phyloP scores from a whole-genome alignment of 2,113 vertebrate genomes.

The Ammospiza caudacuta region DNA sequence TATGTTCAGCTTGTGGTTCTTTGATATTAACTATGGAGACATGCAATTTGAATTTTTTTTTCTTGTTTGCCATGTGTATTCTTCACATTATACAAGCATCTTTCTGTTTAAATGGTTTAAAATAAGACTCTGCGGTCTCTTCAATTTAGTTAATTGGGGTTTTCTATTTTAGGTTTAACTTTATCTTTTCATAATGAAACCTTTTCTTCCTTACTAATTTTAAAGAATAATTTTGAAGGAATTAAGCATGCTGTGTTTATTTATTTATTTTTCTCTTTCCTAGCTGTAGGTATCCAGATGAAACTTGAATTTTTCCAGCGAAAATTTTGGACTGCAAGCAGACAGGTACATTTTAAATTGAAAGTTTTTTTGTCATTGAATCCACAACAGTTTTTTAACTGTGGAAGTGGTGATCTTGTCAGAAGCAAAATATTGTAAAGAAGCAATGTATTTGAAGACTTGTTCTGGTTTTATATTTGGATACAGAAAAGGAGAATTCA shows the following conservation, averaged over 20 bases:
- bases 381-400: neutral
- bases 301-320: constrained; percentile 98
- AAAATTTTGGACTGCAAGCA: constrained; percentile 98
- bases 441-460: neutral
- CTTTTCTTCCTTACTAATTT: neutral
- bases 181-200: neutral
- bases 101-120: neutral
- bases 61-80: neutral
- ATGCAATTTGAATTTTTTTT: neutral
- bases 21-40: neutral
- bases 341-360: constrained; percentile 85
- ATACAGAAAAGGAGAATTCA: neutral
- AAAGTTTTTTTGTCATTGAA: neutral
- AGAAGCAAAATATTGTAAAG: neutral
- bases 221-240: neutral
- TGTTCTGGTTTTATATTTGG: neutral
- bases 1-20: neutral
- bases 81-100: neutral
- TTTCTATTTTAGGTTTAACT: neutral
- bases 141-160: neutral
- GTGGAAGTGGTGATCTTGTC: neutral
- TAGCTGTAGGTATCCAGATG: constrained; percentile 99
- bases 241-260: neutral
- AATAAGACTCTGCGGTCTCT: neutral
- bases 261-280: constrained; percentile 64